Conservation (phyloP, 2,113 vertebrate genomes). For the Marcusenius ussheri region DNA sequence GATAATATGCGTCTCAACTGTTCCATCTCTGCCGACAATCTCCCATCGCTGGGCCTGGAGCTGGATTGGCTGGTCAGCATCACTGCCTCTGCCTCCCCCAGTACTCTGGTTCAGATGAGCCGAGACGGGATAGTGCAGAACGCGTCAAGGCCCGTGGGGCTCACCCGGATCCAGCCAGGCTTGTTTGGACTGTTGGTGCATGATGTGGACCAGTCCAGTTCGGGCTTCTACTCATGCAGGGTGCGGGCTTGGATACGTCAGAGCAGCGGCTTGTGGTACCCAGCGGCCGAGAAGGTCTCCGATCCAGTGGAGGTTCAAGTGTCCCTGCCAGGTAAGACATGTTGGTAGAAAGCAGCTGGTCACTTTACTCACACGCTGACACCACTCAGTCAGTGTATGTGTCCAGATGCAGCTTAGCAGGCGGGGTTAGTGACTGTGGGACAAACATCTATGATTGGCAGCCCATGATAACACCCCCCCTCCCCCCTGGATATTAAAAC, state of each 20-base stretch:
- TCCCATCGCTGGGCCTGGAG: slow-evolving; percentile 50
- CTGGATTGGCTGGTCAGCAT: slow-evolving; percentile 53
- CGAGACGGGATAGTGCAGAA: slow-evolving; percentile 51
- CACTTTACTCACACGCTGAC: background rate
- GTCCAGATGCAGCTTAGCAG: background rate
- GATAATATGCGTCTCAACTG: slow-evolving; percentile 55
- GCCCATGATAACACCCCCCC: background rate
- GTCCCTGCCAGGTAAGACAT: slow-evolving; percentile 54
- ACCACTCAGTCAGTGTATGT: background rate
- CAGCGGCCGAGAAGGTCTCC: slow-evolving; percentile 57
- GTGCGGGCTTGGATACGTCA: slow-evolving; percentile 47
- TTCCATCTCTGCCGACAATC: slow-evolving; percentile 44
- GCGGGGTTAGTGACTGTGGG: background rate
- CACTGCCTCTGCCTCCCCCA: background rate
- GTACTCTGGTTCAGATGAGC: slow-evolving; percentile 51
- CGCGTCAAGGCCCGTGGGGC: slow-evolving; percentile 28
- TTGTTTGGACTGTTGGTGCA: slow-evolving; percentile 49
- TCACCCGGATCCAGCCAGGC: slow-evolving; percentile 41
- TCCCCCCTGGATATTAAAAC: background rate
- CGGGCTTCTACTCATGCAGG: slow-evolving; percentile 53
- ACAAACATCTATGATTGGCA: background rate
- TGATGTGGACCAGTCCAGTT: slow-evolving; percentile 40
- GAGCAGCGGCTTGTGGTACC: slow-evolving; percentile 49
- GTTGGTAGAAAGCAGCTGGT: background rate
- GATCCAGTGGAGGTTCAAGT: slow-evolving; percentile 49